These are phyloP conservation scores for Stenodera caucasica DNA, from an alignment of 2,888 invertebrate species.

Conservation along the genomic window DNA sequence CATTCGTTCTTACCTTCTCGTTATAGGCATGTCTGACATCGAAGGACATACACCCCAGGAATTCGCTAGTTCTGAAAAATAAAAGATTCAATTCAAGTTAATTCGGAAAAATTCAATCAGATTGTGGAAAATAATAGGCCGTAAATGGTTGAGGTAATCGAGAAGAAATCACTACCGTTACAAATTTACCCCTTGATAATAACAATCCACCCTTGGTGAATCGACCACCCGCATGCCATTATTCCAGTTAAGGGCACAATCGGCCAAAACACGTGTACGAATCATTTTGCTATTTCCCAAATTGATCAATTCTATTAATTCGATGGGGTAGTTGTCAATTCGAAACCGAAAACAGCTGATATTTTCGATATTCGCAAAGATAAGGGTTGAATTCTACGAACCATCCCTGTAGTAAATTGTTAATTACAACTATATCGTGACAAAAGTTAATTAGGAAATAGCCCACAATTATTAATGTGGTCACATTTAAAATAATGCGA, in stretches of 20 bases:
- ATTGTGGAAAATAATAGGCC: conserved; percentile 18
- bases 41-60: conserved; percentile 92
- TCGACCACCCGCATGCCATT: too few relatives aligned
- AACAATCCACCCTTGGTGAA: too few relatives aligned
- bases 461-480: neutral
- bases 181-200: too few relatives aligned
- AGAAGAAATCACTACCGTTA: too few relatives aligned
- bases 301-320: neutral
- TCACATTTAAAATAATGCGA: neutral
- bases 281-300: neutral
- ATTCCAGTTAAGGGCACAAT: too few relatives aligned
- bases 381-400: neutral
- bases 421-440: neutral
- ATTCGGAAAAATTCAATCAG: conserved; percentile 11
- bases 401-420: neutral
- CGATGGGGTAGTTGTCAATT: neutral
- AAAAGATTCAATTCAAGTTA: conserved; percentile 40
- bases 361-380: neutral
- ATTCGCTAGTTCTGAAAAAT: conserved; percentile 82
- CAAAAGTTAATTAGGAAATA: neutral
- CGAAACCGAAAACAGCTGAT: neutral
- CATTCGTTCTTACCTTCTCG: conserved; percentile 64
- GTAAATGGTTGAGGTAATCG: neutral
- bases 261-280: too few relatives aligned
- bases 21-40: conserved; percentile 79